phyloP scores from a whole-genome alignment of 2,797 vertebrate genomes.

The Synanceia verrucosa region DNA sequence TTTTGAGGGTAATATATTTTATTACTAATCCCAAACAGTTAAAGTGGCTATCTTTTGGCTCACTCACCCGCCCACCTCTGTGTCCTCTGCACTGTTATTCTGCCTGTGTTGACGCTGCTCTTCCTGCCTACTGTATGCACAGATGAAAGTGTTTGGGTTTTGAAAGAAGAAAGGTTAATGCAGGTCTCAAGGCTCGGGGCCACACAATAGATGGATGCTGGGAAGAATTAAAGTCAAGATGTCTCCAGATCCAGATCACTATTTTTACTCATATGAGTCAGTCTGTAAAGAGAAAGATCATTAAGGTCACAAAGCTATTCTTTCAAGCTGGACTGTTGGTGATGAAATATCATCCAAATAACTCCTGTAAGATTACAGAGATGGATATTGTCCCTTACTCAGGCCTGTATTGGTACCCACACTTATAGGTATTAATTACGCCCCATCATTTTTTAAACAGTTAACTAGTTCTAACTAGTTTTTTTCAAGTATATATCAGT shows the following conservation, averaged over 20 bases:
- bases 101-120: slow-evolving; percentile 10
- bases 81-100: slow-evolving; percentile 28
- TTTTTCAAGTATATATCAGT: too few relatives aligned
- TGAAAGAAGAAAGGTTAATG: slow-evolving; percentile 43
- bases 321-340: neutral
- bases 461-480: too few relatives aligned
- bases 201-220: neutral
- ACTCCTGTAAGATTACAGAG: neutral
- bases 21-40: slow-evolving; percentile 63
- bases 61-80: slow-evolving; percentile 17
- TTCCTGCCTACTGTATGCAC: neutral
- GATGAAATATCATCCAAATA: neutral
- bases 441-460: neutral
- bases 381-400: neutral
- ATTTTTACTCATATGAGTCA: slow-evolving; percentile 9
- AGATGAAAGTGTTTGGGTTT: slow-evolving; percentile 26
- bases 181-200: slow-evolving; percentile 16
- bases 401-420: neutral
- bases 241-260: slow-evolving; percentile 11
- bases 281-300: neutral
- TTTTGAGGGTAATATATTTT: slow-evolving; percentile 57
- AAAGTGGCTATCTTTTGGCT: slow-evolving; percentile 45
- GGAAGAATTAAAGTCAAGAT: slow-evolving; percentile 15
- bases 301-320: neutral
- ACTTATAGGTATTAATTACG: neutral